Conservation (phyloP, 2,113 vertebrate species). For the Bubo bubo region DNA sequence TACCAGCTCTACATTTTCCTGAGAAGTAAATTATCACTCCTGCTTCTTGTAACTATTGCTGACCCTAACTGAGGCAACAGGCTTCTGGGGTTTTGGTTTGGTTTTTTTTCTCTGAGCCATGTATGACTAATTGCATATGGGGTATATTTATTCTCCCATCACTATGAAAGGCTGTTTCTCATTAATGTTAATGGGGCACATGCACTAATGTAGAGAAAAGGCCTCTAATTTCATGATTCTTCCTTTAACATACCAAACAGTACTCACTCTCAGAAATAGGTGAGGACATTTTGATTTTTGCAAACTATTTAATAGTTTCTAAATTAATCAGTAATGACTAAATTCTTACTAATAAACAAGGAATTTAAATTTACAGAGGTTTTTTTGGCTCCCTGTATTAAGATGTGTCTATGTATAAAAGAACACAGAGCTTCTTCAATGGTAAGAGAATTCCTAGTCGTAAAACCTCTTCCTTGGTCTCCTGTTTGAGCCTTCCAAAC, state of each 20-base stretch:
- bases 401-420: background rate
- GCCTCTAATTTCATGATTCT: background rate
- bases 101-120: background rate
- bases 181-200: background rate
- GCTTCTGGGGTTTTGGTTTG: background rate
- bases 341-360: background rate
- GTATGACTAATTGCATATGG: background rate
- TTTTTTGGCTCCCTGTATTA: background rate
- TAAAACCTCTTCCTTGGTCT: background rate
- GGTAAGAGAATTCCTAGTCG: background rate
- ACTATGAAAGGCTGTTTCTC: background rate
- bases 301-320: background rate
- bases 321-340: background rate
- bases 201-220: background rate
- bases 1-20: background rate
- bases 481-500: background rate
- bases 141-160: background rate
- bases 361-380: background rate
- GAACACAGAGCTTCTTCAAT: background rate
- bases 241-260: background rate
- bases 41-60: background rate
- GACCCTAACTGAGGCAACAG: background rate
- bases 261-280: background rate
- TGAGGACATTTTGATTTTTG: background rate
- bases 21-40: background rate